Evolutionary conservation across 2,113 vertebrate species (phyloP).

Genomic region (Odocoileus hemionus): DNA sequence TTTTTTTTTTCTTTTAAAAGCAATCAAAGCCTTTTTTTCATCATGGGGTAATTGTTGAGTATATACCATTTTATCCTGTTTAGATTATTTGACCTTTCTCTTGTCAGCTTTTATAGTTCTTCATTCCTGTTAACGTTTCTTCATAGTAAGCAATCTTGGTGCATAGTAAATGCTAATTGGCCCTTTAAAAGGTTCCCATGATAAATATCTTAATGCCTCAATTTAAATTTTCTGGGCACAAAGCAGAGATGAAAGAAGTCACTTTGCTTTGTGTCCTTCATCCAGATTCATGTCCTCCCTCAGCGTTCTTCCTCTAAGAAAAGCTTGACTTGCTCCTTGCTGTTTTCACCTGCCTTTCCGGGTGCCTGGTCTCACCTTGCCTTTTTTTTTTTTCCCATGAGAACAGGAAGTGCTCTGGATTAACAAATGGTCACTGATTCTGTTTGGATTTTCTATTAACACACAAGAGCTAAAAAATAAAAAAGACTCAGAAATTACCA

Average conservation of each 20-base stretch:
- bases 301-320: neutral
- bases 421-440: neutral
- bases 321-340: neutral
- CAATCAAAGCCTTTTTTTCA: neutral
- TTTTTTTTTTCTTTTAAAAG: conserved; percentile 14
- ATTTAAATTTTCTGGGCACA: conserved; percentile 44
- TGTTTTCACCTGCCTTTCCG: neutral
- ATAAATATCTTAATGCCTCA: conserved; percentile 48
- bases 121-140: conserved; percentile 41
- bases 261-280: conserved; percentile 25
- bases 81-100: conserved; percentile 54
- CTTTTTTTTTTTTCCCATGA: neutral
- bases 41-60: conserved; percentile 21
- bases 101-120: conserved; percentile 46
- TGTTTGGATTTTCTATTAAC: neutral
- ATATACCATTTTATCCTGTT: conserved; percentile 39
- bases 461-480: neutral
- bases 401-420: neutral
- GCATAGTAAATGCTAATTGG: conserved; percentile 58
- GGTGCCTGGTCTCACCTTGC: neutral
- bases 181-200: conserved; percentile 52
- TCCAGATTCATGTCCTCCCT: neutral
- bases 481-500: neutral
- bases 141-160: conserved; percentile 45
- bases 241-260: neutral